These are phyloP conservation scores for Argya squamiceps DNA, from an alignment of 2,797 vertebrate species.

Conservation along the genomic window DNA sequence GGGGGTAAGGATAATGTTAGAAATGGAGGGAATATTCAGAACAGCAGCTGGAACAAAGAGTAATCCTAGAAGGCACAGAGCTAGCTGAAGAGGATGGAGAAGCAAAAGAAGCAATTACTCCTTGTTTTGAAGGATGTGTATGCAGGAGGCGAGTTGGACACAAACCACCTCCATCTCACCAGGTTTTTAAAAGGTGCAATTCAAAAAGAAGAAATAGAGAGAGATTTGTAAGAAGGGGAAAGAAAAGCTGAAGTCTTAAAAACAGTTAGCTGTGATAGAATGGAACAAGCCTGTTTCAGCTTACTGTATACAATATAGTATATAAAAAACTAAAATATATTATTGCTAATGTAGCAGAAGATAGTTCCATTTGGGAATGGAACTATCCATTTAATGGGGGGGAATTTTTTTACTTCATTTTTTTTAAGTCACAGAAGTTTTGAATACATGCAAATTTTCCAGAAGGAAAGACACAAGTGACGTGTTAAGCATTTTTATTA, in stretches of 20 bases:
- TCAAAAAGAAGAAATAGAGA: neutral
- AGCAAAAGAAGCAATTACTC: neutral
- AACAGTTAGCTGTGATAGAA: neutral
- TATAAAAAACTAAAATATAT: neutral
- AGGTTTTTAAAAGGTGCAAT: neutral
- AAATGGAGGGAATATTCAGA: constrained; percentile 14
- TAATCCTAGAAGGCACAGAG: neutral
- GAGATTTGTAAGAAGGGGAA: neutral
- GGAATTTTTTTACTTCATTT: rapidly evolving
- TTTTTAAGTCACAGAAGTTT: neutral
- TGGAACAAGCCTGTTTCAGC: neutral
- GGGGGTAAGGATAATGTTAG: neutral
- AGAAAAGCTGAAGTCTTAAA: neutral
- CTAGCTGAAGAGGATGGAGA: neutral
- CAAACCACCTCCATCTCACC: neutral
- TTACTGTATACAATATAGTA: neutral
- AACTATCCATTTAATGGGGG: no score
- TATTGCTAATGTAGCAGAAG: neutral
- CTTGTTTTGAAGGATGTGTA: neutral
- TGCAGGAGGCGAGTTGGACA: neutral
- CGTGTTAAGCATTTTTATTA: neutral
- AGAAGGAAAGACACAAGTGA: neutral
- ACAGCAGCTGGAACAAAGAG: neutral
- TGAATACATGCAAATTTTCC: neutral
- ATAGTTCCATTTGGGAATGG: neutral